These are phyloP conservation scores for Drosophila ogumai DNA, from an alignment of 1,140 invertebrate genomes.

Conservation along the genomic window DNA sequence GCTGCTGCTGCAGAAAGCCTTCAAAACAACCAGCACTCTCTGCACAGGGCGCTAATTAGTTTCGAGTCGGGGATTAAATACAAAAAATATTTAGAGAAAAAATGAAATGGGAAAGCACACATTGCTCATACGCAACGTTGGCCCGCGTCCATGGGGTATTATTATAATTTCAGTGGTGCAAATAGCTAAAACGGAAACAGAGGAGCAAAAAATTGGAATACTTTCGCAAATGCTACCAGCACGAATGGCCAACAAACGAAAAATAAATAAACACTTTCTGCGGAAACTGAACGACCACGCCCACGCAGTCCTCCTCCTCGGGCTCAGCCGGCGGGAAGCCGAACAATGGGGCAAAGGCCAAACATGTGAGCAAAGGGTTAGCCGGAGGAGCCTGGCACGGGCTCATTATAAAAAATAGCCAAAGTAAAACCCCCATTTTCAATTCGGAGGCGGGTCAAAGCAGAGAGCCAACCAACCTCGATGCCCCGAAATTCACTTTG, in stretches of 20 bases:
- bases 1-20: constrained; percentile 24
- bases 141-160: constrained; percentile 45
- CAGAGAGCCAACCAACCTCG: neutral
- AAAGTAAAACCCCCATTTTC: constrained; percentile 21
- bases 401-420: constrained; percentile 66
- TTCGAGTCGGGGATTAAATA: constrained; percentile 45
- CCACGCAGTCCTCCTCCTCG: constrained; percentile 7
- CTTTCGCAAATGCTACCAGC: constrained; percentile 44
- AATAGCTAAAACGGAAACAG: constrained; percentile 30
- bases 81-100: constrained; percentile 23
- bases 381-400: constrained; percentile 29
- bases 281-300: constrained; percentile 32
- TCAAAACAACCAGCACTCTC: constrained; percentile 36
- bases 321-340: constrained; percentile 17
- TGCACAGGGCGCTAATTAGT: constrained; percentile 66
- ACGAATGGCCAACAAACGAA: constrained; percentile 56
- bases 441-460: constrained; percentile 20
- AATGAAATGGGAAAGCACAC: neutral
- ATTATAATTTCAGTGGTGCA: constrained; percentile 44
- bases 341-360: constrained; percentile 31
- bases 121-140: constrained; percentile 66
- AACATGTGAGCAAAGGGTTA: constrained; percentile 30
- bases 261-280: constrained; percentile 54
- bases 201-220: constrained; percentile 24
- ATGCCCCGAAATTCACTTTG: constrained; percentile 31